Base-by-base conservation (phyloP, 1,140 invertebrate genomes). In the Platyura marginata region DNA sequence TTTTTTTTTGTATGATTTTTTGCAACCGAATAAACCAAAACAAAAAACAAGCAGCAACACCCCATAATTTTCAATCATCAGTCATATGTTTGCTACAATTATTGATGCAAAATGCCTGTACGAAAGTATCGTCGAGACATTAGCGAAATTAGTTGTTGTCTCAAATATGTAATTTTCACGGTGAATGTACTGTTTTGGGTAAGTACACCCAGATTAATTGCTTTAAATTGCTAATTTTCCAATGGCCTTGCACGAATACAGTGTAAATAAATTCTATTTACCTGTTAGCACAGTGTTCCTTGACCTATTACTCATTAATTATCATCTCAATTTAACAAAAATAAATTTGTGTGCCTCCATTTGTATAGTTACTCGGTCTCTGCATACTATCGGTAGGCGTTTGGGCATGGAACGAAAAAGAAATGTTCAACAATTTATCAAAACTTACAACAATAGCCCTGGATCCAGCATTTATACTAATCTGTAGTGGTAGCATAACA, bases 141-240 rank as follows among this genome's bases (percentile, higher is more conserved):
- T 47, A 86, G 78, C 62, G 91, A 95, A 83, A 88, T 96, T 55
- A 92, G 86, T 70, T 93, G 89, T 69, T 94, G 90, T 64, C 71
- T 95, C 39, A 96, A 96, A 69, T 96, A 95, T 69, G 74, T 94
- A 59, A 92, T 95, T 52, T 96, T 96, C 68, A 80, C 84, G 60
- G 92, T 93, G 66, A 97, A 97, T 72, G 90, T 96, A 47, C 68
- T 95, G 51, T 94, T 96, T 71, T 96, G 91, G 89, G 86, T 93
- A 65, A 79, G 79, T 53, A 9, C n/a, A 21, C 9, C 5, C 2
- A 46, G 44, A 38, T 3, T 11, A 20, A 21, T 9, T 19, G n/a
- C n/a, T n/a, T n/a, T n/a, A n/a, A n/a, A n/a, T n/a, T n/a, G n/a
- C n/a, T n/a, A n/a, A n/a, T n/a, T n/a, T n/a, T n/a, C n/a, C n/a